phyloP scores from a whole-genome alignment of 2,797 vertebrate genomes.

The Phoebastria nigripes region DNA sequence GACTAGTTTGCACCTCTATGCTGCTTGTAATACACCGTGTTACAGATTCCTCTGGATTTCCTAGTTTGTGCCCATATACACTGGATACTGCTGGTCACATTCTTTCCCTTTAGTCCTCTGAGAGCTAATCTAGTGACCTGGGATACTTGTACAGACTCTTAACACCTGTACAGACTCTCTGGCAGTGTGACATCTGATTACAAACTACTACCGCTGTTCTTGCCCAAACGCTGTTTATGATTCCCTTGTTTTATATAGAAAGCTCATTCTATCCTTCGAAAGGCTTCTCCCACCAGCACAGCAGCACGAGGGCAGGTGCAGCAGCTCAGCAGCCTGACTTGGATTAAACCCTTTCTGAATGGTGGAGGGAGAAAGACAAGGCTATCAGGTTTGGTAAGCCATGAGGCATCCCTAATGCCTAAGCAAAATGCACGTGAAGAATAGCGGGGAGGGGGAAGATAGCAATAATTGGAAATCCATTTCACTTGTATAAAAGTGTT shows the following conservation, averaged over 20 bases:
- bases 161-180: not conserved
- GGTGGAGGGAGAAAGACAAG: slow-evolving; percentile 21
- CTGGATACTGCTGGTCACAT: slow-evolving; percentile 7
- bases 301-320: slow-evolving; percentile 3
- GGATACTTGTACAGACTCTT: slow-evolving; percentile 1
- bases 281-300: slow-evolving; percentile 34
- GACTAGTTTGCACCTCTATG: slow-evolving; percentile 67
- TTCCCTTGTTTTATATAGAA: slow-evolving; percentile 48
- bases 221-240: not conserved
- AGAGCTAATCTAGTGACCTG: slow-evolving; percentile 40
- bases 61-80: slow-evolving; percentile 7
- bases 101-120: slow-evolving; percentile 31
- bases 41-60: slow-evolving; percentile 69
- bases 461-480: not conserved
- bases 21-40: slow-evolving; percentile 54
- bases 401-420: not conserved
- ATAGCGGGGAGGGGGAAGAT: not conserved
- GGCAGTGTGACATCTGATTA: slow-evolving; percentile 19
- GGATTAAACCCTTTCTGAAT: slow-evolving; percentile 14
- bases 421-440: not conserved
- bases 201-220: not conserved
- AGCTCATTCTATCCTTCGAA: slow-evolving; percentile 35
- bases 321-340: slow-evolving; percentile 30
- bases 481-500: not conserved
- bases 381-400: not conserved